Evolutionary conservation across 2,888 invertebrate genomes (phyloP).

Genomic region (Boloria selene): DNA sequence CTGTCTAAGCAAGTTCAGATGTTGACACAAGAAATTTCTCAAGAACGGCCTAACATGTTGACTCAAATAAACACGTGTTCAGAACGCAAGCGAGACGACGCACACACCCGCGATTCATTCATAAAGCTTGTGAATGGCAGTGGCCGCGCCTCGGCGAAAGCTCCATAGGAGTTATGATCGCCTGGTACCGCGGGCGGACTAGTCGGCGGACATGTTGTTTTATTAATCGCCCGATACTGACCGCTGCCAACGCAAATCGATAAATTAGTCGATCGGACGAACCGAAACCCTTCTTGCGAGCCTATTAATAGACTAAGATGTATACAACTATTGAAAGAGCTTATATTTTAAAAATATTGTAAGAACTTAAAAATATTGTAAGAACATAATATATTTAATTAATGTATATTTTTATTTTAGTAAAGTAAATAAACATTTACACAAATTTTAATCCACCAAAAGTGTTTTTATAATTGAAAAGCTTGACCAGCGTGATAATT

Average conservation of each 20-base stretch:
- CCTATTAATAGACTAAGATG: conserved; percentile 36
- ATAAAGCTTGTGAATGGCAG: conserved; percentile 61
- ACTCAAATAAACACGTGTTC: conserved; percentile 74
- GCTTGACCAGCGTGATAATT: too few species aligned
- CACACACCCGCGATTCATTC: conserved; percentile 69
- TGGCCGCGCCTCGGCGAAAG: conserved; percentile 58
- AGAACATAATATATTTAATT: not conserved
- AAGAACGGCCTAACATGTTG: conserved; percentile 77
- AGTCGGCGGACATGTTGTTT: conserved; percentile 73
- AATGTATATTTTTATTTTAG: too few species aligned
- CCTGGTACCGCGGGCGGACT: conserved; percentile 68
- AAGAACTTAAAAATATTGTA: not conserved
- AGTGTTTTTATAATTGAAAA: not conserved
- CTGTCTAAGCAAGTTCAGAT: conserved; percentile 67
- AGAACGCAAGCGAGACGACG: conserved; percentile 51
- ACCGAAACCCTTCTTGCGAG: conserved; percentile 27
- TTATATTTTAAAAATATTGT: not conserved
- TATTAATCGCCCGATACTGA: conserved; percentile 52
- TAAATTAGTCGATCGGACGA: conserved; percentile 31
- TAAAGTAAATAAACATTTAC: too few species aligned
- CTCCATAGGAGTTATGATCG: conserved; percentile 61
- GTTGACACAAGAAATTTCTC: conserved; percentile 80
- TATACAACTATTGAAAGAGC: conserved; percentile 29
- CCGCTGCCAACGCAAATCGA: conserved; percentile 43
- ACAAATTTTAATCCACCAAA: not conserved